Percentiles rank a stretch among this genome's conserved stretches.
phyloP scores from a whole-genome alignment of 2,797 vertebrate species.

The Notamacropus eugenii region DNA sequence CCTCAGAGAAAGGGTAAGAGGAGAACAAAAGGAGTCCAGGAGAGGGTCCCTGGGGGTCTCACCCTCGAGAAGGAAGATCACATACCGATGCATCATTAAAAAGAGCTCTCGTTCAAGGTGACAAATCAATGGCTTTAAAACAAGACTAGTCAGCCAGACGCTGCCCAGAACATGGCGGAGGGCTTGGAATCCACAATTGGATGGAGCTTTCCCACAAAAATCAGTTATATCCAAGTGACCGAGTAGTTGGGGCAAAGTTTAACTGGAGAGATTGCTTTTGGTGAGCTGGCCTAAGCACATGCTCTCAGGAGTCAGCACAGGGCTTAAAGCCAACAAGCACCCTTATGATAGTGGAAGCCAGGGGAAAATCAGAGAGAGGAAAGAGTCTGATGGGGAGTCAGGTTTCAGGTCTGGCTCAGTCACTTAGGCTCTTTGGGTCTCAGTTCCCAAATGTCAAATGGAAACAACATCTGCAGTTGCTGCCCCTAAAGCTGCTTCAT shows the following conservation, averaged over 20 bases:
- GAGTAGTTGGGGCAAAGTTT: neutral
- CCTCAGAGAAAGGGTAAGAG: conserved; percentile 55
- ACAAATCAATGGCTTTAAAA: conserved; percentile 68
- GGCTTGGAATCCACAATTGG: conserved; percentile 63
- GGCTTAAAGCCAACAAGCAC: too few species aligned
- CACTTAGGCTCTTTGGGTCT: neutral
- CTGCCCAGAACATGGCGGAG: conserved; percentile 67
- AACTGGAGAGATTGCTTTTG: neutral
- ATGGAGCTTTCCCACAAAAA: conserved; percentile 62
- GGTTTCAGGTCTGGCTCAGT: neutral
- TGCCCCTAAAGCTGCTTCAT: neutral
- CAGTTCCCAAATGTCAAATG: neutral
- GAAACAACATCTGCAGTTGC: neutral
- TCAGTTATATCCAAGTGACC: conserved; percentile 60
- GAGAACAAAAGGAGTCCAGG: conserved; percentile 64
- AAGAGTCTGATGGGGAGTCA: neutral
- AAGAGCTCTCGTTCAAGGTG: conserved; percentile 51
- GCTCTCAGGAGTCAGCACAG: neutral
- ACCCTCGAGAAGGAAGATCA: conserved; percentile 64
- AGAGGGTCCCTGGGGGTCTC: conserved; percentile 53
- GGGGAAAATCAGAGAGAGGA: neutral
- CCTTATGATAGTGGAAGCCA: too few species aligned
- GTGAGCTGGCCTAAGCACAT: too few species aligned
- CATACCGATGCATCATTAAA: conserved; percentile 70
- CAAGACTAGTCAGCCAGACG: conserved; percentile 64